Evolutionary conservation across 2,888 invertebrate species (phyloP), one percentile per base, ranked within the genome.

Genomic region (Idaea dimidiata): DNA sequence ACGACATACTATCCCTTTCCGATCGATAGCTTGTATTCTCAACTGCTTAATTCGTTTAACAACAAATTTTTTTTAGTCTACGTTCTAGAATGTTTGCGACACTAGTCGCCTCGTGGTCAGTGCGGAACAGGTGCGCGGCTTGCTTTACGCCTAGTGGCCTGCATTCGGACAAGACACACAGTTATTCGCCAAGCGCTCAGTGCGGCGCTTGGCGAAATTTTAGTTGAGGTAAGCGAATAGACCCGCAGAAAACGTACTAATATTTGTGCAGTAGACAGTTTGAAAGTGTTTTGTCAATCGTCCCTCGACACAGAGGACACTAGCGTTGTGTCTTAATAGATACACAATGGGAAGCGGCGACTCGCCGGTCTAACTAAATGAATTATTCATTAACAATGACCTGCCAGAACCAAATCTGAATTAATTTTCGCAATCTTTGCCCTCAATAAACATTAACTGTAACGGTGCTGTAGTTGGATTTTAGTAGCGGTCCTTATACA

Each of bases 311-410:
- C 61, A 65, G 58, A 57, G 60, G 62, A 61, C 69, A 70, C 73
- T 69, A 70, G 69, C 66, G 73, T 77, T 77, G 77, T 77, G 70
- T 75, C 72, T 71, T 69, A 73, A 74, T 78, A 69, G 71, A 73
- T 70, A 69, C 68, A 70, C 66, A 72, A 66, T 68, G 65, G 63
- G 54, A 66, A 62, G 68, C 72, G 67, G 71, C 70, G 73, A 73
- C 72, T 76, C 77, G 79, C 76, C 78, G 67, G 77, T 72, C 77
- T 76, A 77, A 75, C 77, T 72, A 72, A 77, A 79, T 80, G 73
- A 79, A 80, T 80, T 79, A 80, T 80, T 72, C 76, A 80, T 75
- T 68, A 66, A 77, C 72, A 77, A 76, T 78, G 76, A 76, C 79
- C 73, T 72, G 77, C 72, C 73, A 74, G 67, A 74, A 72, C 71